A percentile compares a stretch with the other conserved stretches of the same genome.
Conservation (phyloP, 2,113 vertebrate species). For the Clarias magur region DNA sequence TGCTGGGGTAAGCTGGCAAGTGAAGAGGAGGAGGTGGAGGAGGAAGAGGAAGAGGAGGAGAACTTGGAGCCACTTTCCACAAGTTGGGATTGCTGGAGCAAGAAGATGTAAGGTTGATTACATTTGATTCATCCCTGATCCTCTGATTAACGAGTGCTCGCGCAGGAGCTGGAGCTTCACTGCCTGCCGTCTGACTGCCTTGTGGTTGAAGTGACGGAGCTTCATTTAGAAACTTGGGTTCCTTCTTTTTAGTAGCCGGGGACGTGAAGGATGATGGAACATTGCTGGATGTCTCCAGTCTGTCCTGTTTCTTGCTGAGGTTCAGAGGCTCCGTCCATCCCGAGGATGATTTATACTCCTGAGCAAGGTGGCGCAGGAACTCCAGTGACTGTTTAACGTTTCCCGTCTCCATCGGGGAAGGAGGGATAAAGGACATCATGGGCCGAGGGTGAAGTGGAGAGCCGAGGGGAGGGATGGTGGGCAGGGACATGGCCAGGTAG, state of each 20-base stretch:
- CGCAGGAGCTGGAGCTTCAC: background rate
- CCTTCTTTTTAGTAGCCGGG: conserved; percentile 63
- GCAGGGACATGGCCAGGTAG: conserved; percentile 37
- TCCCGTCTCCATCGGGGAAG: conserved; percentile 19
- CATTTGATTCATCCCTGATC: conserved; percentile 4
- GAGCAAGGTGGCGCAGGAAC: conserved; percentile 64
- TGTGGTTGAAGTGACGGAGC: conserved; percentile 65
- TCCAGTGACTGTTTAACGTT: conserved; percentile 56
- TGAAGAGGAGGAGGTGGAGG: background rate
- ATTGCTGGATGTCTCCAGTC: conserved; percentile 17
- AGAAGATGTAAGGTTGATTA: conserved; percentile 43
- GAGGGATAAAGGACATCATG: background rate
- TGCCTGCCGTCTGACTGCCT: conserved; percentile 40
- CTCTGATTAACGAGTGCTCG: background rate
- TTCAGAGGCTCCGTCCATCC: conserved; percentile 70
- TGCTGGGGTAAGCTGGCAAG: background rate
- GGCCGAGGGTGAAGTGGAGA: conserved; percentile 13
- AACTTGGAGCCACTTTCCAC: conserved; percentile 21
- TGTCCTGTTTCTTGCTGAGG: conserved; percentile 63
- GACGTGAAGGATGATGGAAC: conserved; percentile 67
- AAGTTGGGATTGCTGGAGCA: background rate
- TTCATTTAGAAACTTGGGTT: conserved; percentile 72
- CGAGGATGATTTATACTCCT: conserved; percentile 65
- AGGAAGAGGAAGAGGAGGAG: background rate
- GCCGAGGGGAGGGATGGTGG: background rate